Base-by-base conservation (phyloP, 2,113 vertebrate genomes). In the Uropsilus gracilis region DNA sequence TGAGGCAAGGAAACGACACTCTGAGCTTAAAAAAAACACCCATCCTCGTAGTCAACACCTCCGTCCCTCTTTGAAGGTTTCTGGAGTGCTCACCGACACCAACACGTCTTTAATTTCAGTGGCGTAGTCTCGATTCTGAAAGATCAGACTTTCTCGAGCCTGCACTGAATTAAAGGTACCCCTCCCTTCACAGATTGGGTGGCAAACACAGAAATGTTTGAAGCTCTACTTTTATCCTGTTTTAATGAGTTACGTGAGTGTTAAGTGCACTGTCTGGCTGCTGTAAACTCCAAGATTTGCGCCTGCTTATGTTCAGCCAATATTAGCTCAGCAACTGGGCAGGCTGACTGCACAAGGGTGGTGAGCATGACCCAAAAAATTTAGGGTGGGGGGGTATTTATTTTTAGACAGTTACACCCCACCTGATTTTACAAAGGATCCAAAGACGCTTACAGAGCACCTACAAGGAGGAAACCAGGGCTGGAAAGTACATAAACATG, bases 241-340 rank as follows among this genome's bases (percentile, higher is more conserved):
- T 98, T 98, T 97, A 98, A 98, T 97, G 97, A 98, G 97, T 97
- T 97, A 96, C 34, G 87, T 96, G 96, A 98, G 97, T 95, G 95
- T 90, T 97, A 97, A 97, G 96, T 97, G 97, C 97, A 93, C 95
- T 95, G 91, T 64, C 90, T 94, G 97, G 97, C 96, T 96, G 94
- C 95, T 89, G 6, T 81, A 96, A 97, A 96, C 95, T 97, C 96
- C 88, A 83, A 89, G 82, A 91, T 94, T 96, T 95, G 85, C 75
- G 97, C 90, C 90, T 89, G 3, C 76, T 98, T 96, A 91, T 89
- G 76, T 97, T 71, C 93, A 96, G 95, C 94, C 96, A 97, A 72
- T 96, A 61, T 93, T 86, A 84, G 64, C 28, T 85, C 5, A 95
- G 94, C 46, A 95, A 94, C 89, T 57, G 96, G 90, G 96, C 94